Percentiles rank a stretch among this genome's conserved stretches.
Conservation (phyloP, 2,797 vertebrate species). For the Alectoris magna region DNA sequence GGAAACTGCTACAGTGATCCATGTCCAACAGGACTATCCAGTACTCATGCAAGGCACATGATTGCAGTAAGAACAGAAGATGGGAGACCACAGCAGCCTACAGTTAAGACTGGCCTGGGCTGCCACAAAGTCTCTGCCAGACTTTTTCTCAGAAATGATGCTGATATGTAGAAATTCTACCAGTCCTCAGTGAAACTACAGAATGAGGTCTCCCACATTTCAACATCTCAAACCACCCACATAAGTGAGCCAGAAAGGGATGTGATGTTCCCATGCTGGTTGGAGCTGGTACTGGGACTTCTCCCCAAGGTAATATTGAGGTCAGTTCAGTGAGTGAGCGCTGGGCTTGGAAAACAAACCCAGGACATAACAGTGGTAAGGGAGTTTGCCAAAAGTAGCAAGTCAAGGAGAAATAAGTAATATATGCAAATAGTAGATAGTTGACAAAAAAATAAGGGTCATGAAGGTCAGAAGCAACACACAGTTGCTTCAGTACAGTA, state of each 20-base stretch:
- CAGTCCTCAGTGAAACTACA: not conserved
- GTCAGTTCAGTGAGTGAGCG: not conserved
- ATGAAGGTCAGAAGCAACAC: not conserved
- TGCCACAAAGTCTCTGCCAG: not conserved
- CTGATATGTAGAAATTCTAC: not conserved
- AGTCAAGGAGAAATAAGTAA: not conserved
- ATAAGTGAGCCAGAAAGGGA: not conserved
- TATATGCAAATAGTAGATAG: not conserved
- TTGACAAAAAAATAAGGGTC: not conserved
- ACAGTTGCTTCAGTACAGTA: not conserved
- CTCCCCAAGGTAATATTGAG: not conserved
- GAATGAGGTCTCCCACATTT: not conserved
- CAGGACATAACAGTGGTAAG: not conserved
- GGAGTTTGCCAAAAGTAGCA: not conserved
- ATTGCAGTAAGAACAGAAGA: not conserved
- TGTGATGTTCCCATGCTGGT: not conserved
- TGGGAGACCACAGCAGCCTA: not conserved
- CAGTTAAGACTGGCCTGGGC: not conserved
- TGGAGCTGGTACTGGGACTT: not conserved
- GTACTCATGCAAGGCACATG: not conserved
- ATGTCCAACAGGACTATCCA: accelerated
- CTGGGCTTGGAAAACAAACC: not conserved
- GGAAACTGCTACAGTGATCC: not conserved
- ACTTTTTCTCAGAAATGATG: not conserved
- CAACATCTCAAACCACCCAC: not conserved